A percentile compares a stretch with the other conserved stretches of the same genome.
Conservation (phyloP, 2,113 vertebrate species). For the Equus quagga region DNA sequence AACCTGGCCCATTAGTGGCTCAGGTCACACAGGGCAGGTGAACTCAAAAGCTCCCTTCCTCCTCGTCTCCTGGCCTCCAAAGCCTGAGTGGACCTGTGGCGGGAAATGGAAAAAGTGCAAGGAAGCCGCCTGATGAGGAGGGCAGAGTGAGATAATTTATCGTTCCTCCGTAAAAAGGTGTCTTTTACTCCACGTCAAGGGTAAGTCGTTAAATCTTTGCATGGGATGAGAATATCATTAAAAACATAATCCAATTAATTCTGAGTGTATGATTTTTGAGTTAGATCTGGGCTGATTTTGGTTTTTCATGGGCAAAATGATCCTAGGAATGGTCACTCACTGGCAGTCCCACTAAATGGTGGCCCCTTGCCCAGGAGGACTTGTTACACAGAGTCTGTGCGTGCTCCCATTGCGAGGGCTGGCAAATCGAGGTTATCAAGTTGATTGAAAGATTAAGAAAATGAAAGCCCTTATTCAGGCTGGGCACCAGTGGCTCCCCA, state of each 20-base stretch:
- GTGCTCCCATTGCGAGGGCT: neutral
- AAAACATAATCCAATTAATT: conserved; percentile 6
- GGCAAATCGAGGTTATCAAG: neutral
- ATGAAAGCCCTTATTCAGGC: neutral
- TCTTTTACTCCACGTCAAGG: neutral
- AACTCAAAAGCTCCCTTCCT: neutral
- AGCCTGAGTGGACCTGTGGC: fast-evolving
- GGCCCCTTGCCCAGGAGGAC: neutral
- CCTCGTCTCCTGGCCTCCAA: neutral
- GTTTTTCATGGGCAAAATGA: neutral
- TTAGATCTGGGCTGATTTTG: neutral
- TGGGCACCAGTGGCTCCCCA: neutral
- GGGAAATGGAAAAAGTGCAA: neutral
- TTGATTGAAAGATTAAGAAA: conserved; percentile 19
- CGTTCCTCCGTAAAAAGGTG: neutral
- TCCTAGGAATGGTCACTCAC: neutral
- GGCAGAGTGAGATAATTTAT: neutral
- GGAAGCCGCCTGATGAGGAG: neutral
- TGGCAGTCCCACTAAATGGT: neutral
- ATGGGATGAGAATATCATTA: neutral
- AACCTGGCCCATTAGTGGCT: neutral
- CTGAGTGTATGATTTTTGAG: neutral
- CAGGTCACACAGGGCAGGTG: too few relatives aligned
- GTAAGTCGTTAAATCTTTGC: conserved; percentile 2
- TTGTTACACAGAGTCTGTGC: neutral